Base-by-base conservation (phyloP, 2,888 invertebrate genomes). In the Melanchra persicariae region DNA sequence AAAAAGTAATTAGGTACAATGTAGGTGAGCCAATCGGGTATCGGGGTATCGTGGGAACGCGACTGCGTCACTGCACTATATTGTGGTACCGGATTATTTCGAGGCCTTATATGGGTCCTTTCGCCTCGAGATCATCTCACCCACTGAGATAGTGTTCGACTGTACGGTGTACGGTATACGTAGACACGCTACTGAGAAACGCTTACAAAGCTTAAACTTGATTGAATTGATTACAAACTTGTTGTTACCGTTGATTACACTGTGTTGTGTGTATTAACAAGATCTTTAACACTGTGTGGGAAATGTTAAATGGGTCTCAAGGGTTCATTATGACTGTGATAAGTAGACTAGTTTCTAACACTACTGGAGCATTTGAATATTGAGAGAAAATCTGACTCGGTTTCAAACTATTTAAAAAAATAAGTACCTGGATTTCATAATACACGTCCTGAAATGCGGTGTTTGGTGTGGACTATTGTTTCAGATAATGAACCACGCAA, bases 41-140 rank as follows among this genome's bases (percentile, higher is more conserved):
- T 76, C 55, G 45, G 87, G 86, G 87, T 87, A 90, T 85, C 91
- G 91, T 93, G 92, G 91, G 92, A 93, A 92, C 90, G 74, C 80
- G 51, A 77, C 60, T 74, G 67, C 70, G 74, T 82, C 80, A 76
- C 63, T 78, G 68, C 69, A 77, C 83, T 81, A 83, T 77, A 80
- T 75, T 64, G 43, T 62, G 54, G 77, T 81, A 85, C 85, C 84
- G 85, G 87, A 85, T 85, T 86, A 80, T 83, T 78, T 74, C 79
- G 81, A 84, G 85, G 85, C 89, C 89, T 87, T 89, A 79, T 85
- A 85, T 78, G 85, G 85, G 66, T 67, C 83, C 85, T 85, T 87
- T 87, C 85, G 83, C 77, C 52, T 79, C 82, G 84, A 87, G 86
- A 87, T 81, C 87, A 81, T 79, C 82, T 89, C 81, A 84, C 84